Evolutionary conservation across 2,797 vertebrate species (phyloP).

Genomic region (Myripristis jacobus): DNA sequence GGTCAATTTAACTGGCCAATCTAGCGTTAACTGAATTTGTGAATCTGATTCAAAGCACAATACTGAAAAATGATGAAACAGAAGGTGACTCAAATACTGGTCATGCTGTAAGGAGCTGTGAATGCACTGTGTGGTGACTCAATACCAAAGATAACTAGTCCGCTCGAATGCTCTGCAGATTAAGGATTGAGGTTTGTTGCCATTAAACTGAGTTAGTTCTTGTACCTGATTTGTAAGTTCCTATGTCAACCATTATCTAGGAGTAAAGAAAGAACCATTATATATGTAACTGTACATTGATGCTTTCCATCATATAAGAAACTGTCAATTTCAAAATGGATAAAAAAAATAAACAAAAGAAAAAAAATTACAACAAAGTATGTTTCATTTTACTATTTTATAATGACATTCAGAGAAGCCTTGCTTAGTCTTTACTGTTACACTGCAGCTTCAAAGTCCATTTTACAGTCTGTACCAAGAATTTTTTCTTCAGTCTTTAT

Average conservation of each 20-base stretch:
- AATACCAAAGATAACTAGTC: constrained; percentile 19
- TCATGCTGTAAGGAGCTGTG: constrained; percentile 18
- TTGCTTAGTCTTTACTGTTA: constrained; percentile 15
- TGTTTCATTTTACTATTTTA: constrained; percentile 21
- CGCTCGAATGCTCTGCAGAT: constrained; percentile 28
- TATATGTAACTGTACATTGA: constrained; percentile 17
- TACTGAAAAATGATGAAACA: constrained; percentile 15
- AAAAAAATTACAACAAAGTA: constrained; percentile 28
- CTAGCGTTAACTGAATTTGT: background rate
- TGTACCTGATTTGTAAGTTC: constrained; percentile 50
- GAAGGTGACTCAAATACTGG: background rate
- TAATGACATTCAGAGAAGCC: constrained; percentile 29
- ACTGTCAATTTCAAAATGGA: constrained; percentile 16
- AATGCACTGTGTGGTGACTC: constrained; percentile 19
- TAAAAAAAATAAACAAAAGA: constrained; percentile 7
- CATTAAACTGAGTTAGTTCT: constrained; percentile 36
- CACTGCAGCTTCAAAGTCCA: constrained; percentile 28
- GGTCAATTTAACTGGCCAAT: constrained; percentile 10
- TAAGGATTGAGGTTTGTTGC: constrained; percentile 35
- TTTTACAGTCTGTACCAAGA: constrained; percentile 31
- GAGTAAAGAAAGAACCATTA: constrained; percentile 2
- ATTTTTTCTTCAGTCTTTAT: constrained; percentile 7
- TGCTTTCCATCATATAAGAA: background rate
- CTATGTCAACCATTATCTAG: constrained; percentile 25
- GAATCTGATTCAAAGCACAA: constrained; percentile 6